A percentile compares a stretch with the other conserved stretches of the same genome.
Evolutionary conservation across 2,113 vertebrate genomes (phyloP).

Genomic region (Abramis brama): DNA sequence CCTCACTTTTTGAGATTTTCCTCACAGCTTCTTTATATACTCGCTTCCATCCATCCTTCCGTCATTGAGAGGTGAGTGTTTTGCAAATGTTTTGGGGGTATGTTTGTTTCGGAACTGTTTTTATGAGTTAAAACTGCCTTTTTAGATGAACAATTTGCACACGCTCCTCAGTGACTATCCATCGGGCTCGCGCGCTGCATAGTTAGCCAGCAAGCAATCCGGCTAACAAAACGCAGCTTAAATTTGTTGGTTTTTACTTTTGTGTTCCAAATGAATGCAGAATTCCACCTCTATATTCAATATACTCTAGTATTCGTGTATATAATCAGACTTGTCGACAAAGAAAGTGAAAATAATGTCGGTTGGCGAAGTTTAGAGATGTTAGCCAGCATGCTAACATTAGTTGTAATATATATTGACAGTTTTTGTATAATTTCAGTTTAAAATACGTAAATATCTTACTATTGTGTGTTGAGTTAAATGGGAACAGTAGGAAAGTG

Average conservation of each 20-base stretch:
- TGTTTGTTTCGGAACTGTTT: background rate
- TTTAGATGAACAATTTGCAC: background rate
- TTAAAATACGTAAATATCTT: background rate
- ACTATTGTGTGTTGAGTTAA: background rate
- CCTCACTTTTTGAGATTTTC: slow-evolving; percentile 1
- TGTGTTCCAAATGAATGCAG: background rate
- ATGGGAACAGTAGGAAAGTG: background rate
- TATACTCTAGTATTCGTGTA: background rate
- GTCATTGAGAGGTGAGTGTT: background rate
- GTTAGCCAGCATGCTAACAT: slow-evolving; percentile 28
- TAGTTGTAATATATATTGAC: background rate
- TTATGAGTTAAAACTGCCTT: background rate
- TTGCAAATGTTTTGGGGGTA: background rate
- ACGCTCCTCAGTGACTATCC: background rate
- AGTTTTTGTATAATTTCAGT: background rate
- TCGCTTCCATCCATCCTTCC: background rate
- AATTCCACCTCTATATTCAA: background rate
- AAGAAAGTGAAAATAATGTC: background rate
- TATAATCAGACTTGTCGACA: background rate
- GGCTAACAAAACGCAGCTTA: background rate
- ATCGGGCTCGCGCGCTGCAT: background rate
- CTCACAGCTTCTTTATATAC: background rate
- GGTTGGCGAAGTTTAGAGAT: background rate
- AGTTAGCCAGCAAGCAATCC: background rate
- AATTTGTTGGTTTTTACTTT: background rate